phyloP scores from a whole-genome alignment of 2,797 vertebrate species.

The Loriculus beryllinus region DNA sequence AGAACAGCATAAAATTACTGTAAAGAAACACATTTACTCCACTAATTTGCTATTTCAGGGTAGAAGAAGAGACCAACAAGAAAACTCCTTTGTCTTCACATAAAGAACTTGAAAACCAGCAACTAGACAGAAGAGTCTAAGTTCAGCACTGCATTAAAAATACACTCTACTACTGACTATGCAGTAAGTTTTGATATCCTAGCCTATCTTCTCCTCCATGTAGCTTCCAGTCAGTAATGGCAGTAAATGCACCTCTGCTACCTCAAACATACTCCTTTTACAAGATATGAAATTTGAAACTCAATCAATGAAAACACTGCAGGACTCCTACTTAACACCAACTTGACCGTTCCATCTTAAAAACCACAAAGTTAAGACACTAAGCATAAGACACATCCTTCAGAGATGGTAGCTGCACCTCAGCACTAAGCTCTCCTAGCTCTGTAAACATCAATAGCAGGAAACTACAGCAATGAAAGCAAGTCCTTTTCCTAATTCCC shows the following conservation, averaged over 20 bases:
- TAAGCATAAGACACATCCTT: background rate
- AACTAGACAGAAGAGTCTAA: background rate
- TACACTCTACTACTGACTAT: background rate
- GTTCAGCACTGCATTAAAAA: background rate
- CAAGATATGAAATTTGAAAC: background rate
- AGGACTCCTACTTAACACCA: background rate
- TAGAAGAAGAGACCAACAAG: background rate
- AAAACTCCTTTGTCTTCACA: background rate
- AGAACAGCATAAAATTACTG: background rate
- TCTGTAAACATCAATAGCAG: background rate
- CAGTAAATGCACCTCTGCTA: background rate
- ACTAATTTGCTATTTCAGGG: background rate
- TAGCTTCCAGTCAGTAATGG: background rate
- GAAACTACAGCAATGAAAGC: background rate
- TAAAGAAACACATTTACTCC: background rate
- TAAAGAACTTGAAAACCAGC: background rate
- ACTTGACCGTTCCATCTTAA: background rate
- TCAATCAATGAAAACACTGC: background rate
- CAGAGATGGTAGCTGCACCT: background rate
- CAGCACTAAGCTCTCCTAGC: background rate
- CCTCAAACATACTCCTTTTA: background rate
- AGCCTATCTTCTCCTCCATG: background rate
- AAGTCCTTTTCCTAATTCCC: background rate
- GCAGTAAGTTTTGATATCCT: background rate
- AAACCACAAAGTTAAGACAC: background rate